A percentile compares a stretch with the other conserved stretches of the same genome.
phyloP scores from a whole-genome alignment of 2,797 vertebrate genomes.

The Echeneis naucrates region DNA sequence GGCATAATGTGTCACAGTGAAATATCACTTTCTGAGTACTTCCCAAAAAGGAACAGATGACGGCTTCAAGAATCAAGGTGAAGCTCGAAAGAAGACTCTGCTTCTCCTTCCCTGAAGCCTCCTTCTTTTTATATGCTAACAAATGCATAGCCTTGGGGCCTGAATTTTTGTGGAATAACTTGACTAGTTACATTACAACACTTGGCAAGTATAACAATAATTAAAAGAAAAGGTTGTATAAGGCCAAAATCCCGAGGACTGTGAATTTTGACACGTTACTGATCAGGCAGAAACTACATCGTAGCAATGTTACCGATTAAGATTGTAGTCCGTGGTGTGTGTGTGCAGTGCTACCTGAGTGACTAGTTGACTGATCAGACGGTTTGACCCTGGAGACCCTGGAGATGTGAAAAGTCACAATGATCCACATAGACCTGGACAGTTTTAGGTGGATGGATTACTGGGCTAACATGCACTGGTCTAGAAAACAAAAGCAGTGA shows the following conservation, averaged over 20 bases:
- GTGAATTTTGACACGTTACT: neutral
- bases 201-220: neutral
- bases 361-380: no score
- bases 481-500: neutral
- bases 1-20: neutral
- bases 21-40: conserved; percentile 13
- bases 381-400: no score
- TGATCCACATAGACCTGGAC: no score
- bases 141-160: conserved; percentile 46
- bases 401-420: no score
- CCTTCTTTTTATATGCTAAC: conserved; percentile 61
- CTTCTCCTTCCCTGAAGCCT: conserved; percentile 43
- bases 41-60: conserved; percentile 15
- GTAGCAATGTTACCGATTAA: neutral
- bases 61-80: conserved; percentile 40
- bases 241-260: neutral
- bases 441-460: no score
- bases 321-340: neutral
- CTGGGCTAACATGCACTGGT: neutral
- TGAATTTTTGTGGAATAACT: conserved; percentile 50
- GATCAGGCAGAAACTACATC: neutral
- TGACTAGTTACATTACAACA: conserved; percentile 31
- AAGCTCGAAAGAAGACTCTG: conserved; percentile 22
- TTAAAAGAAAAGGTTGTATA: neutral
- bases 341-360: neutral